phyloP scores from a whole-genome alignment of 1,140 invertebrate species.

The Theocolax elegans region DNA sequence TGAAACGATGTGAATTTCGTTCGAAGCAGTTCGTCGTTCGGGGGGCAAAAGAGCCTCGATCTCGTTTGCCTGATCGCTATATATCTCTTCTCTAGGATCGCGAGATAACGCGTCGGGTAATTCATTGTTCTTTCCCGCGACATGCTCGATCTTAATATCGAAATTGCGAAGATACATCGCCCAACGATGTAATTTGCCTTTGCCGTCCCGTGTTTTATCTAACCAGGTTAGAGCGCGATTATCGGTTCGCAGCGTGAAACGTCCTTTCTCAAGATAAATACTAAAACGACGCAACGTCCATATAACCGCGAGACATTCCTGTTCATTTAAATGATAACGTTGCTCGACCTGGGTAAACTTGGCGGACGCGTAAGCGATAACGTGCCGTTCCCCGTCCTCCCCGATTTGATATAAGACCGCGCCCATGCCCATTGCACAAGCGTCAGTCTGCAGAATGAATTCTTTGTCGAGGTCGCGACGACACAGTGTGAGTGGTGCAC shows the following conservation, averaged over 20 bases:
- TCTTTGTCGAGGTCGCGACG: too few relatives aligned
- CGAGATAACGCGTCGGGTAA: background rate
- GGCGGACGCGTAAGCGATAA: background rate
- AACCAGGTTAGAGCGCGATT: conserved; percentile 15
- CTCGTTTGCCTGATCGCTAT: background rate
- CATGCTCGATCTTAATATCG: background rate
- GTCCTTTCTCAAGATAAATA: background rate
- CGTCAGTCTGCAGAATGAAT: too few relatives aligned
- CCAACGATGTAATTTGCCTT: background rate
- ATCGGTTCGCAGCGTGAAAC: background rate
- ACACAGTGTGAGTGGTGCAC: too few relatives aligned
- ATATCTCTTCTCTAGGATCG: background rate
- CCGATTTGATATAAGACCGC: too few relatives aligned
- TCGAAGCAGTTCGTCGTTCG: background rate
- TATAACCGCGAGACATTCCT: background rate
- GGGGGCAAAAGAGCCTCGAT: background rate
- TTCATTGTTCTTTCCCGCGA: background rate
- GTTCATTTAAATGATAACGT: background rate
- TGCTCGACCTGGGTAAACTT: background rate
- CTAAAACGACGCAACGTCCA: background rate
- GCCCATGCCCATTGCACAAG: too few relatives aligned
- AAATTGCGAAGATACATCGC: background rate
- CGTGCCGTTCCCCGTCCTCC: background rate
- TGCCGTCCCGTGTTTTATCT: background rate
- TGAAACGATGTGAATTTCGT: background rate